Evolutionary conservation across 2,113 vertebrate species (phyloP), one percentile per base, ranked within the genome.

Genomic region (Ondatra zibethicus): DNA sequence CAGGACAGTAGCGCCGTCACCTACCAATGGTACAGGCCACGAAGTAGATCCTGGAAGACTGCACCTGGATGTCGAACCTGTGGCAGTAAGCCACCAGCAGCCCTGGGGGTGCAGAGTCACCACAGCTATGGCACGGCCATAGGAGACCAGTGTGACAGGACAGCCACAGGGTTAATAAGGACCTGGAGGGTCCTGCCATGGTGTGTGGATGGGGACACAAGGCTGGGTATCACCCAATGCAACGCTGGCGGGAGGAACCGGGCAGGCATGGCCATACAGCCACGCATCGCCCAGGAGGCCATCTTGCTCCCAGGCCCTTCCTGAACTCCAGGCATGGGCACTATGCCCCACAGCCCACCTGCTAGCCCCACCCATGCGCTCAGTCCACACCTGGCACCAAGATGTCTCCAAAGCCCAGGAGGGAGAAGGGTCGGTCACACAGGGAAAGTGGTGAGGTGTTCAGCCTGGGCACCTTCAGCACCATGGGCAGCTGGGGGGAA

Each of bases 371-470:
- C 23, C 68, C 66, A 0, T n/a, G 11, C 36, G 0, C 85, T 50
- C 47, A 72, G 86, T 6, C 68, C 70, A 61, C 99, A 99, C 99
- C 99, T 99, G 99, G 99, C 93, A 99, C 99, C 93, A 99, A 98
- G 98, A 99, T 99, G 96, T 99, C 99, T 16, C 99, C 99, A 19
- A 99, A 99, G 91, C 99, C 99, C 94, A 99, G 98, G 45, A 99
- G 99, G 52, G 99, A 99, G 98, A 99, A 99, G 78, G 99, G 99
- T 50, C 99, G 98, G 97, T 99, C 99, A 92, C 99, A 99, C 0
- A 99, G 98, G 36, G 99, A 99, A 98, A 99, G 84, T 0, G 99
- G 99, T 0, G 99, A 99, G 70, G 98, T 98, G 97, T 99, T 99
- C 96, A 99, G 98, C 68, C 99, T 96, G 0, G 99, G 99, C 50